phyloP scores from a whole-genome alignment of 2,797 vertebrate species.

The Acridotheres tristis region DNA sequence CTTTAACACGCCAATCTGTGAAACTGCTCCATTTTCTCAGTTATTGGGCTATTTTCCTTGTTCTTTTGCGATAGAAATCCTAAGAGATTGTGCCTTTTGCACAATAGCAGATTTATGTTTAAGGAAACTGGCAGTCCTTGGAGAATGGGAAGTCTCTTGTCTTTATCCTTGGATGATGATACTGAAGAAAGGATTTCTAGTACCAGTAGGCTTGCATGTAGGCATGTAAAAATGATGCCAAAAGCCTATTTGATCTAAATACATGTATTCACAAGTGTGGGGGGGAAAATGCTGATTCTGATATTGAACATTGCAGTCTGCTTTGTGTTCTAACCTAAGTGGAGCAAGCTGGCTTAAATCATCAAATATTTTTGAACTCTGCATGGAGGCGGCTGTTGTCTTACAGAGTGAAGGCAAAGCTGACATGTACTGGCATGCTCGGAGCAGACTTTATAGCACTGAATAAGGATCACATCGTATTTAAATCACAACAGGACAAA shows the following conservation, averaged over 20 bases:
- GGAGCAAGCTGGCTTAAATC: slow-evolving; percentile 67
- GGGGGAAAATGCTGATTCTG: slow-evolving; percentile 10
- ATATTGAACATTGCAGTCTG: slow-evolving; percentile 54
- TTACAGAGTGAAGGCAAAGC: slow-evolving; percentile 58
- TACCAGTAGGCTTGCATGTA: slow-evolving; percentile 41
- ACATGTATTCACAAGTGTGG: background rate
- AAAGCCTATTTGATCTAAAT: slow-evolving; percentile 58
- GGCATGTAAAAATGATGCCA: slow-evolving; percentile 43
- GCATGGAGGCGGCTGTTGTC: slow-evolving; percentile 61
- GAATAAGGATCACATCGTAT: slow-evolving; percentile 61
- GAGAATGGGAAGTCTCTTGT: slow-evolving; percentile 48
- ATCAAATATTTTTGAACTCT: slow-evolving; percentile 61
- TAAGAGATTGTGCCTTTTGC: slow-evolving; percentile 51
- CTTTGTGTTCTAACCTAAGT: slow-evolving; percentile 62
- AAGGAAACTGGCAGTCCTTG: slow-evolving; percentile 62
- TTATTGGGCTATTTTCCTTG: slow-evolving; percentile 51
- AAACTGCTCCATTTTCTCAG: slow-evolving; percentile 57
- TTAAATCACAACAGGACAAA: slow-evolving; percentile 69
- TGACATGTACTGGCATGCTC: slow-evolving; percentile 67
- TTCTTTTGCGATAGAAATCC: slow-evolving; percentile 39
- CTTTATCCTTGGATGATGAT: slow-evolving; percentile 52
- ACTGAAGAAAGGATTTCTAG: slow-evolving; percentile 50
- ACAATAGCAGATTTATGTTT: slow-evolving; percentile 65
- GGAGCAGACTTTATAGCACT: slow-evolving; percentile 53
- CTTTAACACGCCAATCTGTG: slow-evolving; percentile 57